Percentiles rank a stretch among this genome's conserved stretches.
These are phyloP conservation scores for Steromphala cineraria DNA, from an alignment of 2,888 invertebrate species.

Conservation along the genomic window DNA sequence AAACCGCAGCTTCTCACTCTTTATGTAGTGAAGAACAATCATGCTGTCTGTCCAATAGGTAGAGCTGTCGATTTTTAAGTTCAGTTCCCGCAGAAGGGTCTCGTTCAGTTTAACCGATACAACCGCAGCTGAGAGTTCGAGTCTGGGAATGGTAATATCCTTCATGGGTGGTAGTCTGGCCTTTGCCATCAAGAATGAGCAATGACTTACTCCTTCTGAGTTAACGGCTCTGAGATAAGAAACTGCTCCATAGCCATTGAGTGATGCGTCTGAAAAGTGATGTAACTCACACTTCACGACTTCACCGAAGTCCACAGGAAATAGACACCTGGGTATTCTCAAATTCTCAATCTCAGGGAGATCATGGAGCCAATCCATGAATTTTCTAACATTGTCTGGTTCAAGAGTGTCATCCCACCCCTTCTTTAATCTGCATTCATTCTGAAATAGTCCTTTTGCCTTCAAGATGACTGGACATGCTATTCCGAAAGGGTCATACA, in stretches of 20 bases:
- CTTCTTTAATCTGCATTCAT: not conserved
- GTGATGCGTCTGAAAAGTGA: constrained; percentile 12
- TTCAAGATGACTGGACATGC: not conserved
- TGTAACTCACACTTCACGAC: not conserved
- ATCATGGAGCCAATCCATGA: not conserved
- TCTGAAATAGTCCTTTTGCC: not conserved
- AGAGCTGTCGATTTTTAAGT: not conserved
- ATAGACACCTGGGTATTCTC: no score
- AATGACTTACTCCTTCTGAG: not conserved
- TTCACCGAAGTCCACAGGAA: not conserved
- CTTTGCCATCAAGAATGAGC: not conserved
- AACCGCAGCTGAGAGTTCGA: constrained; percentile 16
- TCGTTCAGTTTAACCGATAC: not conserved
- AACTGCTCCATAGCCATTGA: not conserved
- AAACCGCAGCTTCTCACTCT: not conserved
- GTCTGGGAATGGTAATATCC: not conserved
- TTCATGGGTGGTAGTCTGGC: not conserved
- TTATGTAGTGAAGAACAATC: constrained; percentile 18
- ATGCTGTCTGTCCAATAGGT: constrained; percentile 25
- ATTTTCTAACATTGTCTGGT: not conserved
- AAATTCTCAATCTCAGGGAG: not conserved
- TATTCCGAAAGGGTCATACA: not conserved
- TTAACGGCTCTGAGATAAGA: not conserved
- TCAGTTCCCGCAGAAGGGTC: not conserved
- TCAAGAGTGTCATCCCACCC: not conserved